phyloP scores from a whole-genome alignment of 2,113 vertebrate species.

The Prunella himalayana region DNA sequence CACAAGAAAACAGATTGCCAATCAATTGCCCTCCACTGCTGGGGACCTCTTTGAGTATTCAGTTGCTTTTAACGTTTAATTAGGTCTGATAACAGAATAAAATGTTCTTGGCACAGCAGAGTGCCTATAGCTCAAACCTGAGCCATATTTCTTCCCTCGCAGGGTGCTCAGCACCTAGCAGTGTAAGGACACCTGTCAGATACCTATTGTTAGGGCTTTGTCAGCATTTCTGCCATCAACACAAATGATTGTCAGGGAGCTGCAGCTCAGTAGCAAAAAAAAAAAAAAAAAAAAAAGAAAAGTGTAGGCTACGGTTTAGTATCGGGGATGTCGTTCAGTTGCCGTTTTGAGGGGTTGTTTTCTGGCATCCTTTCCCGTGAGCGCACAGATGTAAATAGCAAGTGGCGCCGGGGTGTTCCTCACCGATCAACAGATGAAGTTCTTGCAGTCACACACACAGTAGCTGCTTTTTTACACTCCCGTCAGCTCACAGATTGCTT shows the following conservation, averaged over 20 bases:
- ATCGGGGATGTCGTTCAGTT: rapidly evolving
- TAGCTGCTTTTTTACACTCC: not conserved
- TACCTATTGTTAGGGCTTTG: not conserved
- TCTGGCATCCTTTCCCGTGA: rapidly evolving
- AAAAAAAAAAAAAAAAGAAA: not conserved
- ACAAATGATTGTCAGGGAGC: rapidly evolving
- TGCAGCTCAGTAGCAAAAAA: not conserved
- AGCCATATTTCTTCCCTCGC: not conserved
- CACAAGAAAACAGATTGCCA: not conserved
- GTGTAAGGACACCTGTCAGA: rapidly evolving
- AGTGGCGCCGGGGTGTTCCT: rapidly evolving
- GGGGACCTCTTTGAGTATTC: not conserved
- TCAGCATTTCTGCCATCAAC: not conserved
- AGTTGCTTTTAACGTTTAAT: conserved; percentile 38
- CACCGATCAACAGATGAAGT: not conserved
- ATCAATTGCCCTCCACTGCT: not conserved
- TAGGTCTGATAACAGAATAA: conserved; percentile 29
- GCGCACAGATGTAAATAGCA: not conserved
- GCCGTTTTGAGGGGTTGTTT: not conserved
- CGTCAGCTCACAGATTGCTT: not conserved
- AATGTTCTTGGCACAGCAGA: not conserved
- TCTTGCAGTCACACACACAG: not conserved
- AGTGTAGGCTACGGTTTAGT: rapidly evolving
- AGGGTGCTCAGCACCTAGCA: not conserved
- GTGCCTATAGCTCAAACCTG: not conserved